phyloP scores from a whole-genome alignment of 2,797 vertebrate species.

The Melanotaenia boesemani region DNA sequence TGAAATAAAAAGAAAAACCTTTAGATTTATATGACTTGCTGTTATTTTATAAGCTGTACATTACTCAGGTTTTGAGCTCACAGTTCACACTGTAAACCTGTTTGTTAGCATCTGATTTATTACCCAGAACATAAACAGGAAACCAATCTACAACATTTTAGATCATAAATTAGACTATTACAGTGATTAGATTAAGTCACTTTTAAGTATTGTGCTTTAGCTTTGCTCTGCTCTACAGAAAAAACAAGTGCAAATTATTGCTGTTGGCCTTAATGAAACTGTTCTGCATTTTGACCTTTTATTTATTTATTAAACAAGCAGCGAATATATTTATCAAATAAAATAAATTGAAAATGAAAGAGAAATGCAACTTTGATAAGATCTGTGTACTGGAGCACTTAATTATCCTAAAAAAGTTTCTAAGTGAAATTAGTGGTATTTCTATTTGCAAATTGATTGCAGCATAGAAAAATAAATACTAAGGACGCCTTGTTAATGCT shows the following conservation, averaged over 20 bases:
- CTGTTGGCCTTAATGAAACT: not conserved
- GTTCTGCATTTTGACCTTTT: not conserved
- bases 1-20: not conserved
- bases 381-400: not conserved
- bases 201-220: not conserved
- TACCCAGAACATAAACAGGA: not conserved
- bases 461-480: not conserved
- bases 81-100: not conserved
- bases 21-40: not conserved
- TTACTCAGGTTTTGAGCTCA: not conserved
- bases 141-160: not conserved
- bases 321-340: not conserved
- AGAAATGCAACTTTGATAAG: not conserved
- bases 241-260: not conserved
- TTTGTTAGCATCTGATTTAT: not conserved
- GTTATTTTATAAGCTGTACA: not conserved
- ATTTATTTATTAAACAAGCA: not conserved
- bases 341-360: not conserved
- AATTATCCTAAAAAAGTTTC: not conserved
- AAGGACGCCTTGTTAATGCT: not conserved
- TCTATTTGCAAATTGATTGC: not conserved
- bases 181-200: not conserved
- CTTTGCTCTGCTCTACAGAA: not conserved
- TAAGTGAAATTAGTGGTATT: not conserved
- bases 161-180: not conserved